phyloP scores from a whole-genome alignment of 2,888 invertebrate genomes.

The Dioctria linearis region DNA sequence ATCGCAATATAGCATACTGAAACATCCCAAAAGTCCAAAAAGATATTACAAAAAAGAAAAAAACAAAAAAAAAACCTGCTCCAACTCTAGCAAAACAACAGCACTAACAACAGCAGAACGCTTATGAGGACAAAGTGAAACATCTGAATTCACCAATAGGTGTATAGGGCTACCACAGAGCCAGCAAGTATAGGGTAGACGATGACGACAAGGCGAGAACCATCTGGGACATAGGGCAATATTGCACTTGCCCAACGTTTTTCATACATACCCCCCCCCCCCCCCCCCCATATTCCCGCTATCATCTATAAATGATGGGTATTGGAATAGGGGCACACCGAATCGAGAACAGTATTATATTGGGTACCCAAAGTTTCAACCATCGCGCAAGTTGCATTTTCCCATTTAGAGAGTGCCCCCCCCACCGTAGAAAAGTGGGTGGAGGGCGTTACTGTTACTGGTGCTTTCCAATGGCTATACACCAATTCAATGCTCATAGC shows the following conservation, averaged over 20 bases:
- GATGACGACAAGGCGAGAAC: slow-evolving; percentile 14
- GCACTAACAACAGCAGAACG: slow-evolving; percentile 35
- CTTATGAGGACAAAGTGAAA: slow-evolving; percentile 44
- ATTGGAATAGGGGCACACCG: slow-evolving; percentile 26
- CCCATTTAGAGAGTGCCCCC: slow-evolving; percentile 55
- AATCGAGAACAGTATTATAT: slow-evolving; percentile 40
- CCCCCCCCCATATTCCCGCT: neutral
- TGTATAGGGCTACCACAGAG: slow-evolving; percentile 30
- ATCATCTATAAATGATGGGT: no score
- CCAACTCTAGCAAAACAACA: slow-evolving; percentile 32
- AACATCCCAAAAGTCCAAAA: slow-evolving; percentile 51
- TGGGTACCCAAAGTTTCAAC: slow-evolving; percentile 51
- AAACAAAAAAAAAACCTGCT: no score
- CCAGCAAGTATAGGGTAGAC: neutral
- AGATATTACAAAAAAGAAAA: slow-evolving; percentile 31
- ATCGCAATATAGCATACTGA: slow-evolving; percentile 31
- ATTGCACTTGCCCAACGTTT: slow-evolving; percentile 54
- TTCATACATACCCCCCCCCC: slow-evolving; percentile 25
- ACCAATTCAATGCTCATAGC: slow-evolving; percentile 64
- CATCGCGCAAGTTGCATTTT: slow-evolving; percentile 62
- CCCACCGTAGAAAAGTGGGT: slow-evolving; percentile 60
- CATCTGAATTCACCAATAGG: slow-evolving; percentile 52
- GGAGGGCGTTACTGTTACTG: slow-evolving; percentile 65
- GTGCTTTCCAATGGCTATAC: slow-evolving; percentile 63
- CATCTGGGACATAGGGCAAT: slow-evolving; percentile 31